These are phyloP conservation scores for Peromyscus nudipes DNA, from an alignment of 2,797 vertebrate genomes.

Conservation along the genomic window DNA sequence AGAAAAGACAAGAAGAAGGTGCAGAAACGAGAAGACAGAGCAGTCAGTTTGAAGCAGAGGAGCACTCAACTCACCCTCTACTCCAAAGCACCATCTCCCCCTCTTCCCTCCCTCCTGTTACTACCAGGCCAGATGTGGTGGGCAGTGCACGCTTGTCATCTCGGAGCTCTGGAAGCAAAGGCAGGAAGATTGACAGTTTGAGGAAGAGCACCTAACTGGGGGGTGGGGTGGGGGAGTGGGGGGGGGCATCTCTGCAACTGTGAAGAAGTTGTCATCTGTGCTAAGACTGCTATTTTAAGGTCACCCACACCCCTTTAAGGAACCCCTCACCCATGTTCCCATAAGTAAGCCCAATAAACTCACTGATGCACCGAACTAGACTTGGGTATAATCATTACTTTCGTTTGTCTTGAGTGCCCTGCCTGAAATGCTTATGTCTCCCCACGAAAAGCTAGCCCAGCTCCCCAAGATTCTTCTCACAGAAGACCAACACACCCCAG, in stretches of 20 bases:
- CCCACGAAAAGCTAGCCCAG: neutral
- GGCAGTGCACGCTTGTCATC: neutral
- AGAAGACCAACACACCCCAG: neutral
- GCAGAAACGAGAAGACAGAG: neutral
- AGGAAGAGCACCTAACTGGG: neutral
- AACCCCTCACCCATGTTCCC: neutral
- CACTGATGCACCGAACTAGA: neutral
- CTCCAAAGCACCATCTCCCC: neutral
- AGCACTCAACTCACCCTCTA: neutral
- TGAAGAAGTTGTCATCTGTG: neutral
- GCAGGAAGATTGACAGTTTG: neutral
- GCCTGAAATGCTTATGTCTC: neutral
- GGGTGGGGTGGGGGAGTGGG: neutral
- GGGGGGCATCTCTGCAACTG: neutral
- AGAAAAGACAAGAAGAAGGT: conserved; percentile 1
- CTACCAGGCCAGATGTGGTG: neutral
- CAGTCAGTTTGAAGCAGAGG: neutral
- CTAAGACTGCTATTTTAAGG: neutral
- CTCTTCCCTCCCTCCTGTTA: neutral
- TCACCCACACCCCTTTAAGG: neutral
- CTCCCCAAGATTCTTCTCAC: neutral
- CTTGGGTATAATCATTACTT: neutral
- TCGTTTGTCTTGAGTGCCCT: no score
- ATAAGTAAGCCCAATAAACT: neutral
- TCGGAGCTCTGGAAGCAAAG: neutral